Conservation (phyloP, 2,888 invertebrate genomes). For the Cryptus armator region DNA sequence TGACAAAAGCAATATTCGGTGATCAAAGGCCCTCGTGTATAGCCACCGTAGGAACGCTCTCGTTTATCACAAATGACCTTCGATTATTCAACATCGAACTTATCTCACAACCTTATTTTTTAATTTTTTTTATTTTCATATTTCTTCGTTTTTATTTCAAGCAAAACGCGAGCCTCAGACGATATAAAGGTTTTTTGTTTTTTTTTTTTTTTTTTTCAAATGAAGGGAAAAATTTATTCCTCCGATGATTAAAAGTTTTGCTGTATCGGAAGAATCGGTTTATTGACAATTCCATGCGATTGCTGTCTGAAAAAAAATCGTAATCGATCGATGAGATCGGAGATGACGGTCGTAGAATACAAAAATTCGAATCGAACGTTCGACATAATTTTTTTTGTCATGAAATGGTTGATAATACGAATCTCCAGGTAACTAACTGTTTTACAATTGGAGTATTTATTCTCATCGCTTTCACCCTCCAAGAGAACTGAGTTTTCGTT, state of each 20-base stretch:
- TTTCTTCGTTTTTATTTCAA: constrained; percentile 1
- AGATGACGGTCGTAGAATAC: too few species aligned
- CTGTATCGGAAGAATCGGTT: neutral
- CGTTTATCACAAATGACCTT: constrained; percentile 59
- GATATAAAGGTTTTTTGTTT: neutral
- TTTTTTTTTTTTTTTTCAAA: neutral
- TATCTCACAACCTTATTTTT: constrained; percentile 59
- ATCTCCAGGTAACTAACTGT: neutral
- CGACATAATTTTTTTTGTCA: neutral
- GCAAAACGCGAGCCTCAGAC: neutral
- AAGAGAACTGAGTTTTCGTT: neutral
- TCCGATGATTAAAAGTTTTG: neutral
- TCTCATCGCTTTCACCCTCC: neutral
- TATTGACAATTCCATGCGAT: neutral
- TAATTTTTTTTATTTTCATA: neutral
- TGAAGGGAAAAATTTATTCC: neutral
- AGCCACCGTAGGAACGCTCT: constrained; percentile 57
- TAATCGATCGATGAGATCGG: too few species aligned
- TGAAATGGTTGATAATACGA: neutral
- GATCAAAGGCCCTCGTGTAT: constrained; percentile 37
- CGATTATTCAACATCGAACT: constrained; percentile 65
- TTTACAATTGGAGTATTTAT: neutral
- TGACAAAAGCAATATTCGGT: constrained; percentile 51
- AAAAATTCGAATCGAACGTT: neutral
- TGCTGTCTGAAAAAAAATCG: too few species aligned